A percentile compares a stretch with the other conserved stretches of the same genome.
These are phyloP conservation scores for Chiridota heheva DNA, from an alignment of 35 echinoderm and acorn worm genomes.

Conservation along the genomic window DNA sequence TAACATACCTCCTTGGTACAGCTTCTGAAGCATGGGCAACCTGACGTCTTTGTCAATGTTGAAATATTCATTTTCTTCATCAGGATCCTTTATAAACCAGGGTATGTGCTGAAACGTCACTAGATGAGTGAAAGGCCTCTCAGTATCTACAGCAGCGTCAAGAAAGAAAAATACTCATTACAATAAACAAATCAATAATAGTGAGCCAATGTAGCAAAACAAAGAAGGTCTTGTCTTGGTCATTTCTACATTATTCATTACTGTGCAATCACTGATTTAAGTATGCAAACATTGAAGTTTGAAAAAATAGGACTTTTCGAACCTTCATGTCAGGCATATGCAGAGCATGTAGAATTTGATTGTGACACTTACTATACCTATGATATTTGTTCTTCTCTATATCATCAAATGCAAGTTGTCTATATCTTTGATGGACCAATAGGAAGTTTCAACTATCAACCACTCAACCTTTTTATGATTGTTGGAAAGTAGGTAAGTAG, in stretches of 20 bases:
- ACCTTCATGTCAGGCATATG: too few relatives aligned
- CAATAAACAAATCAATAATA: background rate
- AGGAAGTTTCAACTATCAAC: too few relatives aligned
- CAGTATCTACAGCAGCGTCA: slow-evolving; percentile 37
- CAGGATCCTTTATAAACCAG: slow-evolving; percentile 76
- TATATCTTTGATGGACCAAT: too few relatives aligned
- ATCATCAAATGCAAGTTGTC: too few relatives aligned
- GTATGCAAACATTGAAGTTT: background rate
- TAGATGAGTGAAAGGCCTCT: slow-evolving; percentile 50
- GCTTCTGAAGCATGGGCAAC: slow-evolving; percentile 80
- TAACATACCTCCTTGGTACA: slow-evolving; percentile 77
- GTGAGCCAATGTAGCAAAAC: too few relatives aligned
- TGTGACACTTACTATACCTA: too few relatives aligned
- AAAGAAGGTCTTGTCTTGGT: too few relatives aligned
- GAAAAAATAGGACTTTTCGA: background rate
- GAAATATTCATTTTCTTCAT: slow-evolving; percentile 92
- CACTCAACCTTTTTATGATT: too few relatives aligned
- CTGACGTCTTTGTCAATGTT: slow-evolving; percentile 71
- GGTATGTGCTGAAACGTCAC: slow-evolving; percentile 94
- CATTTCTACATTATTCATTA: background rate
- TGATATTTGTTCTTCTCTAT: too few relatives aligned
- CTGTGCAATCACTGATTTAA: background rate
- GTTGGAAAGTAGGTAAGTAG: too few relatives aligned
- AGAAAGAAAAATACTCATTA: background rate
- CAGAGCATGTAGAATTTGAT: too few relatives aligned